Conservation (phyloP, 2,113 vertebrate genomes). For the Planiliza haematocheilus region DNA sequence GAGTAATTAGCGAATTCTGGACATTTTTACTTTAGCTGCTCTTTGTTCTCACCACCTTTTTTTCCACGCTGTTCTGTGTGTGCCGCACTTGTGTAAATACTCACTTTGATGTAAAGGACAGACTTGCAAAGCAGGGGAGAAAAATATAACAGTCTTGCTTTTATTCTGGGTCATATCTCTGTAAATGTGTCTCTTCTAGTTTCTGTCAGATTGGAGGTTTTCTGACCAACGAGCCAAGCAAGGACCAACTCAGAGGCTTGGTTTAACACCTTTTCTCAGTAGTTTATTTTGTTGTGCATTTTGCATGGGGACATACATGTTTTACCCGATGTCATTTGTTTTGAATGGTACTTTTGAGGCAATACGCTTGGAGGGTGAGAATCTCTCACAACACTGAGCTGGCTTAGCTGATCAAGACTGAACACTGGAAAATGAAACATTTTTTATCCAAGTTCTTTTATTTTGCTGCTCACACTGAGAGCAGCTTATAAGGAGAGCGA, state of each 20-base stretch:
- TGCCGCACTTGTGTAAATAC: slow-evolving; percentile 69
- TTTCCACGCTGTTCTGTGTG: slow-evolving; percentile 37
- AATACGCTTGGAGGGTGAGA: slow-evolving; percentile 33
- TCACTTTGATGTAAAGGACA: slow-evolving; percentile 51
- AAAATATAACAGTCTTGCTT: slow-evolving; percentile 23
- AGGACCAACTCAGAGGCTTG: neutral
- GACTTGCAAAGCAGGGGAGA: slow-evolving; percentile 14
- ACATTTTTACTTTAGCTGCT: slow-evolving; percentile 18
- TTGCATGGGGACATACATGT: slow-evolving; percentile 51
- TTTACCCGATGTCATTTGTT: slow-evolving; percentile 37
- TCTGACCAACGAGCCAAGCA: neutral
- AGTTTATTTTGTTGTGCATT: slow-evolving; percentile 42
- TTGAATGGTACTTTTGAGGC: slow-evolving; percentile 49
- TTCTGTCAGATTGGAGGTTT: neutral
- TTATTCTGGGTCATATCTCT: slow-evolving; percentile 3
- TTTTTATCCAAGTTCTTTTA: slow-evolving; percentile 10
- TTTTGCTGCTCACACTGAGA: too few relatives aligned
- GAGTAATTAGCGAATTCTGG: slow-evolving; percentile 38
- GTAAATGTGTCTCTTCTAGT: slow-evolving; percentile 15
- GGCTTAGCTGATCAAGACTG: slow-evolving; percentile 4
- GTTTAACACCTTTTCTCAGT: slow-evolving; percentile 1
- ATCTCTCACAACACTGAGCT: slow-evolving; percentile 28
- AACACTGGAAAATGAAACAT: slow-evolving; percentile 33
- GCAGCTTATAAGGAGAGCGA: neutral
- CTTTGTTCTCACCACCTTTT: slow-evolving; percentile 14